phyloP scores from a whole-genome alignment of 2,888 invertebrate genomes.

The Drosophila paramelanica region DNA sequence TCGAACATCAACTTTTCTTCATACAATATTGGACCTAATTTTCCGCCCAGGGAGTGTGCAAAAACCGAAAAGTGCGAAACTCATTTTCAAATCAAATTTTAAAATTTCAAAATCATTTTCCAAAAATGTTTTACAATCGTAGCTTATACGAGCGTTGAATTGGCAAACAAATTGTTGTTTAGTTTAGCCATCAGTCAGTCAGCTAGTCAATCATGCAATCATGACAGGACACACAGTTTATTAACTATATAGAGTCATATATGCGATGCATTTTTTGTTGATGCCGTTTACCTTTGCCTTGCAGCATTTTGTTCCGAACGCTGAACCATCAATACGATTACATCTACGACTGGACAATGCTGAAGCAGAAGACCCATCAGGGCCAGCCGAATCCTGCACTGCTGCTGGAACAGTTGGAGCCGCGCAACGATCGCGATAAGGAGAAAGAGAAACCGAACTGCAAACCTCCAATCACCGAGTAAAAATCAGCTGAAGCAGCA shows the following conservation, averaged over 20 bases:
- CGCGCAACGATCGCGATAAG: slow-evolving; percentile 82
- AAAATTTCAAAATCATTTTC: no score
- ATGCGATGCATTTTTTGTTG: background rate
- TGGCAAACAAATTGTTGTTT: no score
- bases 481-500: slow-evolving; percentile 52
- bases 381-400: slow-evolving; percentile 83
- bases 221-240: background rate
- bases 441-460: slow-evolving; percentile 84
- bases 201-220: no score
- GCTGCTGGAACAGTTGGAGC: slow-evolving; percentile 82
- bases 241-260: background rate
- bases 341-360: slow-evolving; percentile 99
- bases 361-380: slow-evolving; percentile 92
- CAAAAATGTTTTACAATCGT: no score
- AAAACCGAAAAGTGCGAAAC: no score
- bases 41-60: no score
- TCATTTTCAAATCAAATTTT: no score
- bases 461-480: slow-evolving; percentile 83
- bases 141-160: no score
- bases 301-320: slow-evolving; percentile 99
- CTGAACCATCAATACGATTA: slow-evolving; percentile 99
- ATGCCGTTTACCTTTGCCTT: slow-evolving; percentile 81
- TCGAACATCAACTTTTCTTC: no score
- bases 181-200: no score
- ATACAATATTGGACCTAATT: no score